Percentiles rank a stretch among this genome's conserved stretches.
Conservation (phyloP, 2,888 invertebrate species). For the Horisme vitalbata region DNA sequence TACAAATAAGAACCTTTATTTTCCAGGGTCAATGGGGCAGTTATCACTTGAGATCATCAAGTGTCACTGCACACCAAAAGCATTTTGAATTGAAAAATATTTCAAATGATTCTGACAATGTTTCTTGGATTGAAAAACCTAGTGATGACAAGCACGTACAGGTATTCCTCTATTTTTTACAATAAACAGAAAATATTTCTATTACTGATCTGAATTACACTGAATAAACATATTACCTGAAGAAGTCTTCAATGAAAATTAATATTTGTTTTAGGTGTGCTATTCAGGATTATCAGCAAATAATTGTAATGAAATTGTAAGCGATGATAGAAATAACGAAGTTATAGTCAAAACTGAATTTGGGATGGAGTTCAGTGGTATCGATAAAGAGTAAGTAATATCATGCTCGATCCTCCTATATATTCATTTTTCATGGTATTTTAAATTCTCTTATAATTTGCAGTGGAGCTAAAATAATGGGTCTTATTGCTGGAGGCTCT, state of each 20-base stretch:
- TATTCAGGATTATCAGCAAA: slow-evolving; percentile 47
- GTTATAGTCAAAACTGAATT: slow-evolving; percentile 33
- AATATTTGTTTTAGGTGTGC: slow-evolving; percentile 40
- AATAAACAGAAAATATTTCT: too few relatives aligned
- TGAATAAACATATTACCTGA: too few relatives aligned
- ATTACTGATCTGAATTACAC: too few relatives aligned
- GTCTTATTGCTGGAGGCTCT: slow-evolving; percentile 77
- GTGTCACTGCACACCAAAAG: slow-evolving; percentile 42
- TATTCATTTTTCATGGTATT: too few relatives aligned
- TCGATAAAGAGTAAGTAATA: slow-evolving; percentile 45
- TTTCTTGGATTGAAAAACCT: slow-evolving; percentile 85
- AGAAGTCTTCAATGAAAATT: too few relatives aligned
- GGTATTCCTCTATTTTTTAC: too few relatives aligned
- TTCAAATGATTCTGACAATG: slow-evolving; percentile 86
- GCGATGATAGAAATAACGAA: slow-evolving; percentile 14
- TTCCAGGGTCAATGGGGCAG: slow-evolving; percentile 60
- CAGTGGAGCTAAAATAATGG: slow-evolving; percentile 84
- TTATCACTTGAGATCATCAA: slow-evolving; percentile 43
- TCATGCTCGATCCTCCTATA: too few relatives aligned
- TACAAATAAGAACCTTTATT: too few relatives aligned
- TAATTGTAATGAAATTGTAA: slow-evolving; percentile 42
- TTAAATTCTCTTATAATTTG: slow-evolving; percentile 5
- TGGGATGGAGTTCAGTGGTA: slow-evolving; percentile 59
- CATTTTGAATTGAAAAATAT: slow-evolving; percentile 85
- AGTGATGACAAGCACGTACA: slow-evolving; percentile 40